phyloP scores from a whole-genome alignment of 2,888 invertebrate genomes.

The Melanophora roralis region DNA sequence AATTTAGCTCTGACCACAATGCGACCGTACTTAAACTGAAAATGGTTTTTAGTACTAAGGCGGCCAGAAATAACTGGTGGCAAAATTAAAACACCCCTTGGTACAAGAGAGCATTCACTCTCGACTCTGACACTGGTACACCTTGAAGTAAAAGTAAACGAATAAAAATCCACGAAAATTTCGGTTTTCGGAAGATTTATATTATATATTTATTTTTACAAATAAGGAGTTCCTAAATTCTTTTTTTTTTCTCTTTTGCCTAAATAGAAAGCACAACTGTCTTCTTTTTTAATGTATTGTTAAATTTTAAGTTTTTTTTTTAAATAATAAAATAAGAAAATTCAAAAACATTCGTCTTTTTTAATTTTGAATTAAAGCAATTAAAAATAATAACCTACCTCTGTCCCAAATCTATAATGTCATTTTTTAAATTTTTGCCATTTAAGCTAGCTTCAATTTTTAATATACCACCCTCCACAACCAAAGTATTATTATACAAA shows the following conservation, averaged over 20 bases:
- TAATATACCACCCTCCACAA: constrained; percentile 71
- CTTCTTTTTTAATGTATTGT: too few relatives aligned
- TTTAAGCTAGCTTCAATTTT: constrained; percentile 75
- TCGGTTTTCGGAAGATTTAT: too few relatives aligned
- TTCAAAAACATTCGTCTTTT: not conserved
- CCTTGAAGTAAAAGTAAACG: too few relatives aligned
- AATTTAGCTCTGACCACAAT: constrained; percentile 85
- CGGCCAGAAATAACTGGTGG: constrained; percentile 84
- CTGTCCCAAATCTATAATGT: constrained; percentile 73
- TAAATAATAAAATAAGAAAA: too few relatives aligned
- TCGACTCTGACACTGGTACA: constrained; percentile 76
- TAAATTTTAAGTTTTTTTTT: too few relatives aligned
- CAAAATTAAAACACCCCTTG: constrained; percentile 77
- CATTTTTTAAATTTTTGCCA: constrained; percentile 68
- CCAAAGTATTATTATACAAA: constrained; percentile 76
- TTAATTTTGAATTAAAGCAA: too few relatives aligned
- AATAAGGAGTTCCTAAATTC: too few relatives aligned
- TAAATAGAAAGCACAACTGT: too few relatives aligned
- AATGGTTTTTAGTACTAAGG: constrained; percentile 81
- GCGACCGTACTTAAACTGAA: constrained; percentile 84
- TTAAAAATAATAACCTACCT: constrained; percentile 66
- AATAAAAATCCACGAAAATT: too few relatives aligned
- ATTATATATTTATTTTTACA: too few relatives aligned
- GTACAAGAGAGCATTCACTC: constrained; percentile 68
- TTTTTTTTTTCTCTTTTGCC: too few relatives aligned